phyloP scores from a whole-genome alignment of 1,140 invertebrate genomes.

The Drosophila eugracilis region DNA sequence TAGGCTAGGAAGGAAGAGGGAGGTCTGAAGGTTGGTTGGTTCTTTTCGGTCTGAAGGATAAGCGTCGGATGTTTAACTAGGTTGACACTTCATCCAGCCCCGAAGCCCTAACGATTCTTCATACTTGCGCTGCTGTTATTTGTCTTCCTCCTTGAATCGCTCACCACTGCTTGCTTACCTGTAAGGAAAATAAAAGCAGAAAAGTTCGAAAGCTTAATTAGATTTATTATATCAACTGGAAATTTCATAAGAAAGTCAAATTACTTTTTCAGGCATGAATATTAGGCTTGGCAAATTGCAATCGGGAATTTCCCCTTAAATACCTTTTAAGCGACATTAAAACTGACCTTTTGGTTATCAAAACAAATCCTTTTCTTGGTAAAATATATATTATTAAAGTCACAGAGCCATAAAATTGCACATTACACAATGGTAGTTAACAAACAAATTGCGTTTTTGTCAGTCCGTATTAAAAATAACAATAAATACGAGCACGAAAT shows the following conservation, averaged over 20 bases:
- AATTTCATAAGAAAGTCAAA: neutral
- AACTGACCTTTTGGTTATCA: too few relatives aligned
- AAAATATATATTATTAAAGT: too few relatives aligned
- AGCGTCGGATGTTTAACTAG: slow-evolving; percentile 51
- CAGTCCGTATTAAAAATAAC: slow-evolving; percentile 1
- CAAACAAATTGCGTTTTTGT: slow-evolving; percentile 11
- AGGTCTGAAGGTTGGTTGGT: too few relatives aligned
- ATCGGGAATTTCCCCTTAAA: too few relatives aligned
- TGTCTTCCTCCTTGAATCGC: neutral
- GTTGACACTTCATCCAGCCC: slow-evolving; percentile 49
- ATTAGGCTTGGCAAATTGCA: too few relatives aligned
- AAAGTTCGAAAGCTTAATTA: slow-evolving; percentile 12
- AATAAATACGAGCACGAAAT: neutral
- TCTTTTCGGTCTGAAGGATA: slow-evolving; percentile 8
- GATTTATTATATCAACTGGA: slow-evolving; percentile 2
- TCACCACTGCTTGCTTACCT: slow-evolving; percentile 21
- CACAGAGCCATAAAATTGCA: too few relatives aligned
- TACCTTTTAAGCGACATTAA: too few relatives aligned
- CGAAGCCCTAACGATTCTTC: slow-evolving; percentile 16
- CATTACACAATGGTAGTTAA: neutral
- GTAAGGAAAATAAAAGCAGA: neutral
- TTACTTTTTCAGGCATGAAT: too few relatives aligned
- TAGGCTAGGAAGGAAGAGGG: neutral
- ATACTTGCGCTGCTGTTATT: slow-evolving; percentile 10
- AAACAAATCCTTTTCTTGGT: too few relatives aligned